Evolutionary conservation across 2,113 vertebrate genomes (phyloP), one percentile per base, ranked within the genome.

Genomic region (Mandrillus leucophaeus): DNA sequence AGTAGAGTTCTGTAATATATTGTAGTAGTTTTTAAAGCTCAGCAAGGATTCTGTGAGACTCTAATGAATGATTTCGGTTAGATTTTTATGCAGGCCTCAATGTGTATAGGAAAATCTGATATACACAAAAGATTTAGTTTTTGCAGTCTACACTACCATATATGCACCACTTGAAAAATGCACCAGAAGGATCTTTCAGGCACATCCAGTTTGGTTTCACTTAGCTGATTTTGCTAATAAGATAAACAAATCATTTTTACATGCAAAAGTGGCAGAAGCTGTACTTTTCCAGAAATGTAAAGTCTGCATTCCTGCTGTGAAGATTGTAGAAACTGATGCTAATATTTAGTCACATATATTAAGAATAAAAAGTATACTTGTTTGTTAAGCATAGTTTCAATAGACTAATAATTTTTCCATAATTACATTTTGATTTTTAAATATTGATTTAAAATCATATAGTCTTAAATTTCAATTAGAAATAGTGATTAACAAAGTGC

Each of bases 201-300:
- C 76, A 64, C 18, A 35, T 86, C 8, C 66, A 75, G 43, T 72
- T 18, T 93, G 61, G 86, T 93, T 93, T 94, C 86, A 89, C 86
- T 83, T 48, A 68, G 72, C 4, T 95, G 88, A 87, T 78, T 93
- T 88, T 85, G 50, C 82, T 97, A 97, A 98, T 92, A 80, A 84
- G 93, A 79, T 81, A 95, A 94, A 93, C 91, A 96, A 96, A 87
- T 92, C 70, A 73, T 78, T 40, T 73, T 50, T 81, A 8, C 50
- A 75, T 43, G 10, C 10, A 81, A 35, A 92, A 91, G 38, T 90
- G n/a, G 32, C 10, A 64, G 78, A 83, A 48, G 30, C n/a, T 45
- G 10, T 59, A 5, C 11, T 66, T 96, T 96, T 66, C 45, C 61
- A 66, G 25, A 27, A 20, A 64, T 81, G 23, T 17, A 18, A 4